Evolutionary conservation across 1,140 invertebrate genomes (phyloP), one percentile per base, ranked within the genome.

Genomic region (Drosophila ironensis): DNA sequence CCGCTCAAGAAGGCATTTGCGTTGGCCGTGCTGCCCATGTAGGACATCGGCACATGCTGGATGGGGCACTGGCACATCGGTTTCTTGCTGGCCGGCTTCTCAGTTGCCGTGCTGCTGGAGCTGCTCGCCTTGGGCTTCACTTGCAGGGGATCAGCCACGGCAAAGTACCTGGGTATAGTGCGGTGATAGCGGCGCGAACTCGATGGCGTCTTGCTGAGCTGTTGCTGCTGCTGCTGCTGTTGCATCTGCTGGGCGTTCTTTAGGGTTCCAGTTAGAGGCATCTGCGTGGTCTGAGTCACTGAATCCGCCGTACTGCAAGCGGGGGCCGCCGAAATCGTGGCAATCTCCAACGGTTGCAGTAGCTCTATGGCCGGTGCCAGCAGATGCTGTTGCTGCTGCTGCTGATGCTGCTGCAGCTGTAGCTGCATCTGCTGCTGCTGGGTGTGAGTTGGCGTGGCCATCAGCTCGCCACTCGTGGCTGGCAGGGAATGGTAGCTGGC

Each of bases 1-100:
- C 76, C 61, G 72, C 71, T 81, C 3, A 89, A 63, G 59, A 80
- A 88, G 19, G 70, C 69, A 50, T 78, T 78, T 28, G 84, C 80
- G 51, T 88, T 88, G 30, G 75, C 78, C 63, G 77, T 80, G 42
- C 73, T 89, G 14, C 87, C 88, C 88, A 90, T 90, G 45, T 90
- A 90, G 33, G 88, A 88, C 89, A 90, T 90, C n/a, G 89, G 89
- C 16, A 90, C 89, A 50, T 90, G 89, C 46, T 90, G 89, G 28
- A 90, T 81, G 11, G 89, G 89, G 45, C 89, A 90, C 45, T 90
- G 89, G 60, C 89, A 90, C 60, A 88, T 88, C 8, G 89, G 81
- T 28, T 90, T 90, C 61, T 90, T 90, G 41, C n/a, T 72, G 24
- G 38, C 20, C 27, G 61, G 68, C 57, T 59, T 64, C 7, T 80